phyloP scores from a whole-genome alignment of 2,113 vertebrate genomes.

The Montifringilla adamsi region DNA sequence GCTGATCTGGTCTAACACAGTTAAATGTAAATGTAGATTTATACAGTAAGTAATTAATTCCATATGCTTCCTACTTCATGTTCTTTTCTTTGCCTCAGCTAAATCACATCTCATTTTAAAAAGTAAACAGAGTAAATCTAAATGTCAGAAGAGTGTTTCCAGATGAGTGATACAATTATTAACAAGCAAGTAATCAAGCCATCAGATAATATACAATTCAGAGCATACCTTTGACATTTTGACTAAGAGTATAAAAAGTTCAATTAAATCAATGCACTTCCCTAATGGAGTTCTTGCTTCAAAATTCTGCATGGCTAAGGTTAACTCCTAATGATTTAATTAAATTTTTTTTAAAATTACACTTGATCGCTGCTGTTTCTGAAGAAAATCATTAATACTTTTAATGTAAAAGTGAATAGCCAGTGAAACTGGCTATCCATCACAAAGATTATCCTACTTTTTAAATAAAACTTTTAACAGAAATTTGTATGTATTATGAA shows the following conservation, averaged over 20 bases:
- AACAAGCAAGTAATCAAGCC: constrained; percentile 36
- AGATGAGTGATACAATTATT: constrained; percentile 27
- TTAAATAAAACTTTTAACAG: neutral
- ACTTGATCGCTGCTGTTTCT: neutral
- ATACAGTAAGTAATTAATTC: constrained; percentile 13
- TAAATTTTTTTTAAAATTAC: neutral
- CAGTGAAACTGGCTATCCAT: neutral
- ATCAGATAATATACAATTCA: constrained; percentile 26
- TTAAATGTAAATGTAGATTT: neutral
- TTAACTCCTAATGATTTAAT: neutral
- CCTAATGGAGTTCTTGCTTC: neutral
- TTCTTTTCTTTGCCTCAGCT: neutral
- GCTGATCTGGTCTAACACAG: neutral
- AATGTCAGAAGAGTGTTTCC: constrained; percentile 33
- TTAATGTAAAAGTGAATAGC: neutral
- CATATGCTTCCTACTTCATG: neutral
- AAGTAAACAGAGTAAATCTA: neutral
- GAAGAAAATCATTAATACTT: neutral
- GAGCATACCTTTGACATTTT: constrained; percentile 22
- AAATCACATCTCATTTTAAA: neutral
- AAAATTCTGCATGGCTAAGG: neutral
- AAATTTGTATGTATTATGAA: neutral
- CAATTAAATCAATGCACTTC: constrained; percentile 16
- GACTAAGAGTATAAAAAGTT: neutral
- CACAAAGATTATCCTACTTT: neutral